Evolutionary conservation across 2,797 vertebrate species (phyloP), one percentile per base, ranked within the genome.

Genomic region (Leuciscus waleckii): DNA sequence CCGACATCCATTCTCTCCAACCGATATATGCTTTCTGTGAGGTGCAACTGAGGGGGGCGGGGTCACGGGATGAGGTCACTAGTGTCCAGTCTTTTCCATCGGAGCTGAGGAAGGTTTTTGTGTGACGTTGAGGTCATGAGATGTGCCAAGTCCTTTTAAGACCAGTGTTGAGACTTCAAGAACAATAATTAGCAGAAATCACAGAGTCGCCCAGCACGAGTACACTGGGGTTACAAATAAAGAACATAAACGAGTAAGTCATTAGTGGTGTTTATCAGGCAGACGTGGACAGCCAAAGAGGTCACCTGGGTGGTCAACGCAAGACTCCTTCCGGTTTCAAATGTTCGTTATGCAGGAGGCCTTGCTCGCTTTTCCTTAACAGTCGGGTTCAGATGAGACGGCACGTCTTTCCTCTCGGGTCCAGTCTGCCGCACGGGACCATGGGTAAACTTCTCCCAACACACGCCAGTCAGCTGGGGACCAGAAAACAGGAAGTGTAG

Each of bases 91-190:
- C 88, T 69, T 89, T 90, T 89, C 87, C 74, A 89, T 77, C 71
- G 49, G 89, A 90, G 54, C 76, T 29, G 89, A 77, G 92, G 81
- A 89, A 89, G 89, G 78, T 92, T 92, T 92, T 92, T 92, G 86
- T 90, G 91, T 86, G 90, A 87, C 71, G 73, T 85, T 89, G 88
- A 88, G 85, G 77, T 89, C 84, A 82, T 83, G 81, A 81, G 76
- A 65, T 76, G 43, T 73, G 85, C 86, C 88, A 83, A 43, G 90
- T 93, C 90, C 89, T 87, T 89, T 87, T 88, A 92, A 92, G 92
- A 95, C 94, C 95, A 96, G 95, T 96, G 95, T 95, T 91, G 92
- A 94, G 95, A 95, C 95, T 89, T 93, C 26, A 63, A 93, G 94
- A 95, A 93, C 91, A 95, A 95, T 95, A 96, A 96, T 93, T 95